A percentile compares a stretch with the other conserved stretches of the same genome.
Conservation (phyloP, 2,888 invertebrate genomes). For the Folsomia candida region DNA sequence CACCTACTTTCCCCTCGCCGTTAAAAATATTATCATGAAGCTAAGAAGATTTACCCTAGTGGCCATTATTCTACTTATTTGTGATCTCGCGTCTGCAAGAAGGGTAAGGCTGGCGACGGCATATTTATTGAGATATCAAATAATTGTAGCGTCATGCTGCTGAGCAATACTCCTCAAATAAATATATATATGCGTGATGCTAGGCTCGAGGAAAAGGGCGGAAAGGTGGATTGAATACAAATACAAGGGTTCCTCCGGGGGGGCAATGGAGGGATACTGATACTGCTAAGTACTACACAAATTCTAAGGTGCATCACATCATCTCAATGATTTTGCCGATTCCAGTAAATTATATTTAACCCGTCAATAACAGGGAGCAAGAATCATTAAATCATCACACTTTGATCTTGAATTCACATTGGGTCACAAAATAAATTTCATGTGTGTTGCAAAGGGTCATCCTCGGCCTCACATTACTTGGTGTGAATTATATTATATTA, state of each 20-base stretch:
- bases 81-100: conserved; percentile 30
- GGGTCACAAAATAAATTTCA: conserved; percentile 89
- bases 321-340: too few species aligned
- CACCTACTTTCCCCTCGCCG: too few species aligned
- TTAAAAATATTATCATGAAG: too few species aligned
- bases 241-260: conserved; percentile 65
- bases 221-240: conserved; percentile 25
- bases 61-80: too few species aligned
- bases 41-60: too few species aligned
- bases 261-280: conserved; percentile 87
- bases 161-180: too few species aligned
- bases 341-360: too few species aligned
- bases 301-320: conserved; percentile 70
- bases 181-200: too few species aligned
- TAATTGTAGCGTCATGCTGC: too few species aligned
- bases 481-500: too few species aligned
- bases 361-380: conserved; percentile 79
- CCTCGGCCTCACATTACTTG: conserved; percentile 84
- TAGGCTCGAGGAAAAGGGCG: conserved; percentile 40
- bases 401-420: conserved; percentile 90
- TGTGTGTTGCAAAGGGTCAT: conserved; percentile 85
- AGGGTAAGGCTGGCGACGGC: conserved; percentile 16
- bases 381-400: conserved; percentile 82
- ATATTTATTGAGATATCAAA: not conserved
- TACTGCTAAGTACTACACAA: conserved; percentile 86